phyloP scores from a whole-genome alignment of 1,140 invertebrate species.

The Fopius arisanus region DNA sequence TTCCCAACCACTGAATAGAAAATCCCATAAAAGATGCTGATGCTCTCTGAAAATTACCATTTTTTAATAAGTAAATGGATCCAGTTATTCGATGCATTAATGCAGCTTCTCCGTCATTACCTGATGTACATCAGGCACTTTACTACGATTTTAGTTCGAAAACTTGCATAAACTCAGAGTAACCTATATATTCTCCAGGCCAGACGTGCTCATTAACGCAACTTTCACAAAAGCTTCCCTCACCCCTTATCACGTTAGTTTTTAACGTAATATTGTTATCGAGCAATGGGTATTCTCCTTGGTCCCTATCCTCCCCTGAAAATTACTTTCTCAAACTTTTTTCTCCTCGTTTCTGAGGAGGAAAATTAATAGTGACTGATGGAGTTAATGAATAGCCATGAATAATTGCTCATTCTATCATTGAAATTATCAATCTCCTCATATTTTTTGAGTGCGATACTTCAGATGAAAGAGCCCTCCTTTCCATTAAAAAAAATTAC shows the following conservation, averaged over 20 bases:
- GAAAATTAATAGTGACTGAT: slow-evolving; percentile 20
- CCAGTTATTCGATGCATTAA: neutral
- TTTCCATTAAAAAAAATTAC: neutral
- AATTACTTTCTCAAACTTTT: slow-evolving; percentile 18
- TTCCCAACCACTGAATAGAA: too few relatives aligned
- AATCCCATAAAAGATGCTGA: neutral
- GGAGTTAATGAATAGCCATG: neutral
- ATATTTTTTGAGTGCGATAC: neutral
- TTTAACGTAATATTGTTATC: slow-evolving; percentile 24
- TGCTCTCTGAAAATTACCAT: neutral
- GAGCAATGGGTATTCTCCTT: neutral
- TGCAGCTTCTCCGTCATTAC: neutral
- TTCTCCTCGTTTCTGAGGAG: neutral
- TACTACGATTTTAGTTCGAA: slow-evolving; percentile 2
- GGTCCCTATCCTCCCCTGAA: slow-evolving; percentile 14
- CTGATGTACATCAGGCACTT: neutral
- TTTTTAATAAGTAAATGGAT: neutral
- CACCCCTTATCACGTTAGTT: neutral
- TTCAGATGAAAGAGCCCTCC: neutral
- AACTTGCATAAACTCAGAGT: slow-evolving; percentile 21
- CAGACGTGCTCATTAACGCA: slow-evolving; percentile 16
- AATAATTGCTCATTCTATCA: neutral
- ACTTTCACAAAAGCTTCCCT: slow-evolving; percentile 17
- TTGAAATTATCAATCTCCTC: neutral
- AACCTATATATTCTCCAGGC: neutral